Evolutionary conservation across 2,888 invertebrate species (phyloP).

Genomic region (Ceraclea dissimilis): DNA sequence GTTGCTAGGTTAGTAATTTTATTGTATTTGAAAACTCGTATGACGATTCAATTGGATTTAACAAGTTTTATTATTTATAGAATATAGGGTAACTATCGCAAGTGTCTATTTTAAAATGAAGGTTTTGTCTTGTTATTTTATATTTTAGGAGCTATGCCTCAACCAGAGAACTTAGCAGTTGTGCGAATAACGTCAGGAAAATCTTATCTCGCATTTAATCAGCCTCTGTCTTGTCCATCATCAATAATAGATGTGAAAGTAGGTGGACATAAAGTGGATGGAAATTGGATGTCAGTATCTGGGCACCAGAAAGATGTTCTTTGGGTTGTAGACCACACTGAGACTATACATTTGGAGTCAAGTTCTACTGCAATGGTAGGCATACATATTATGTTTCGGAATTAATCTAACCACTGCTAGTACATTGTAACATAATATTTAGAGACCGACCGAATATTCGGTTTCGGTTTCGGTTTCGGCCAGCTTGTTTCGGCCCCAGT

Average conservation of each 20-base stretch:
- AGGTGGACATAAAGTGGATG: conserved; percentile 31
- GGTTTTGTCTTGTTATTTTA: not conserved
- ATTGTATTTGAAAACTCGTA: not conserved
- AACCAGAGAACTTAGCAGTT: conserved; percentile 37
- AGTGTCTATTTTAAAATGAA: not conserved
- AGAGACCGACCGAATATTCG: no score
- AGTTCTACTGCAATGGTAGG: conserved; percentile 2
- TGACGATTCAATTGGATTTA: no score
- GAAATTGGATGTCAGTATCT: conserved; percentile 41
- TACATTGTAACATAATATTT: no score
- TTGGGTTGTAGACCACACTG: conserved; percentile 39
- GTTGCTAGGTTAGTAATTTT: conserved; percentile 59
- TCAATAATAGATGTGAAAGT: conserved; percentile 33
- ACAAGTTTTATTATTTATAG: not conserved
- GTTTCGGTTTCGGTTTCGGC: no score
- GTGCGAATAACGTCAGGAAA: conserved; percentile 35
- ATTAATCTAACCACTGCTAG: no score
- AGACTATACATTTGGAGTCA: not conserved
- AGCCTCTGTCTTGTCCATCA: conserved; percentile 32
- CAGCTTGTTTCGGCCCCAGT: no score
- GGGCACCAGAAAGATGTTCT: conserved; percentile 41
- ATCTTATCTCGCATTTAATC: conserved; percentile 39
- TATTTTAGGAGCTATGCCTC: conserved; percentile 41
- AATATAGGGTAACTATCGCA: not conserved
- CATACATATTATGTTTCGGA: no score